Conservation (phyloP, 2,113 vertebrate species). For the Pseudolaguvia tuberculata region DNA sequence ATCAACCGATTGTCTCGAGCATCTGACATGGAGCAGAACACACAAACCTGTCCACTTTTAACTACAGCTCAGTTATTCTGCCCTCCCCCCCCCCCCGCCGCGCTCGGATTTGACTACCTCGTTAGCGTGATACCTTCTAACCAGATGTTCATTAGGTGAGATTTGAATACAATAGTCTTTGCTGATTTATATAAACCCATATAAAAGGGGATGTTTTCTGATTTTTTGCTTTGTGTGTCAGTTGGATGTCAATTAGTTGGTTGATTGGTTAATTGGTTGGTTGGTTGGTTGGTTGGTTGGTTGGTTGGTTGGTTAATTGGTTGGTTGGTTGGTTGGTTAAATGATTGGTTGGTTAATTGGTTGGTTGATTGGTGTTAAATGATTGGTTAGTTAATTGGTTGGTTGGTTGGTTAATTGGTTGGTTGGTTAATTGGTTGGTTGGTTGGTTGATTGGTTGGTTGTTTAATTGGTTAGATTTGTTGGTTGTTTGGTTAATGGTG, state of each 20-base stretch:
- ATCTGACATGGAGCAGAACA: background rate
- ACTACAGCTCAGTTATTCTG: background rate
- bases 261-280: too few relatives aligned
- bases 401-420: too few relatives aligned
- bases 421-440: too few relatives aligned
- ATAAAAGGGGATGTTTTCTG: background rate
- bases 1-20: constrained; percentile 15
- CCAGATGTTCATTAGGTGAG: background rate
- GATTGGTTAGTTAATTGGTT: too few relatives aligned
- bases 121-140: background rate
- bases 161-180: background rate
- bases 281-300: background rate
- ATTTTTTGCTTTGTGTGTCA: background rate
- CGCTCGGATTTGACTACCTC: background rate
- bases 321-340: too few relatives aligned
- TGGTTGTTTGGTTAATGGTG: too few relatives aligned
- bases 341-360: too few relatives aligned
- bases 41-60: constrained; percentile 5
- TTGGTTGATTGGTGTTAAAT: too few relatives aligned
- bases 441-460: too few relatives aligned
- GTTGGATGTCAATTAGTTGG: background rate
- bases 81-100: background rate
- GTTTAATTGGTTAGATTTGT: too few relatives aligned
- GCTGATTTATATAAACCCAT: background rate
- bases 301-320: too few relatives aligned